phyloP scores from a whole-genome alignment of 2,797 vertebrate genomes.

The Syngnathus acus region DNA sequence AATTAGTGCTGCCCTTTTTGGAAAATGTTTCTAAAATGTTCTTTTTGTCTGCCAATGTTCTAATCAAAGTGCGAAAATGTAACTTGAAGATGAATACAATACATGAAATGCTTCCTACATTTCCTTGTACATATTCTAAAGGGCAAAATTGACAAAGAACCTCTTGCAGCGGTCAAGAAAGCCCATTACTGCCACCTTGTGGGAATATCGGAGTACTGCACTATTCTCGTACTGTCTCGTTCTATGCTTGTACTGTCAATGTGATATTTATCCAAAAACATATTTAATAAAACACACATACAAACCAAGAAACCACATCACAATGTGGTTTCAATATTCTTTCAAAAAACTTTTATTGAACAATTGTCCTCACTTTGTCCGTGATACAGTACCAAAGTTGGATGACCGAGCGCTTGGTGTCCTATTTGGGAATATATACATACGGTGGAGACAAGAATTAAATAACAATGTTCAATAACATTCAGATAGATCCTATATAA shows the following conservation, averaged over 20 bases:
- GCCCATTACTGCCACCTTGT: neutral
- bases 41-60: neutral
- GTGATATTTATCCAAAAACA: neutral
- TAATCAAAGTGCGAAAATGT: neutral
- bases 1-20: neutral
- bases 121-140: no score
- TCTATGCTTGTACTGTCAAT: neutral
- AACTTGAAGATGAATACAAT: neutral
- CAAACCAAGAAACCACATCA: neutral
- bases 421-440: slow-evolving; percentile 69
- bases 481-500: slow-evolving; percentile 57
- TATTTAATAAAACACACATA: no score
- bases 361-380: slow-evolving; percentile 72
- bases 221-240: neutral
- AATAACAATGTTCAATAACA: slow-evolving; percentile 77
- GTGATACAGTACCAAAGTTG: slow-evolving; percentile 73
- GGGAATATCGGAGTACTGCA: neutral
- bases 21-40: neutral
- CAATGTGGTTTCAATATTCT: slow-evolving; percentile 38
- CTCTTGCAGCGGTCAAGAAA: no score
- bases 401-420: slow-evolving; percentile 65
- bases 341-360: slow-evolving; percentile 78
- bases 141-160: no score
- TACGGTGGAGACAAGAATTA: slow-evolving; percentile 76
- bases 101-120: neutral